Evolutionary conservation across 2,888 invertebrate genomes (phyloP), one percentile per base, ranked within the genome.

Genomic region (Chouioia cunea): DNA sequence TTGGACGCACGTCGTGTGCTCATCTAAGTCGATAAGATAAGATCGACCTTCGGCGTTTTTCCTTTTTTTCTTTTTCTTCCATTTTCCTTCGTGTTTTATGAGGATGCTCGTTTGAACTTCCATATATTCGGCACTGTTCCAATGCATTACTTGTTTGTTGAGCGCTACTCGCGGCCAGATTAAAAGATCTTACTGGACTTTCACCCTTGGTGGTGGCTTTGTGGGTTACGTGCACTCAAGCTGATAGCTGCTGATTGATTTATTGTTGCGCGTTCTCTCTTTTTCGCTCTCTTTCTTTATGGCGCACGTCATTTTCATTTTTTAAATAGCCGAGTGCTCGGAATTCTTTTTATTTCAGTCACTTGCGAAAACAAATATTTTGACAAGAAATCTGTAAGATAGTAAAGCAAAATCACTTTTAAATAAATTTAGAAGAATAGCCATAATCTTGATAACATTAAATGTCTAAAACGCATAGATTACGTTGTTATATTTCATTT

Each of bases 11-110:
- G 16, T 48, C 60, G 54, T 62, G 64, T 44, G 57, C 69, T 65
- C 64, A 65, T 57, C 57, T 50, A 62, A 62, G 47, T n/a, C 53
- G 72, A 73, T 73, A 69, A 73, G 73, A 69, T 62, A 69, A 69
- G 60, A 2, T 27, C 53, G 71, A 48, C 64, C 58, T 58, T 63
- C 43, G 52, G 54, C 43, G 48, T 54, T 67, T 58, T 67, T 52
- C 22, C 36, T 27, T 27, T n/a, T 22, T 22, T 36, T 56, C 36
- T 56, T 54, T 15, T 23, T 57, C 20, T 36, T 15, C 22, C 44
- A n/a, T 36, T 36, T 6, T 10, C 36, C 36, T 36, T 36, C 6
- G 36, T 36, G 12, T 20, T 52, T 60, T 60, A 60, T 10, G 67
- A 27, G 36, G 46, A 47, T 44, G 18, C 56, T 58, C 14, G 0